Evolutionary conservation across 2,113 vertebrate species (phyloP).

Genomic region (Coreoperca whiteheadi): DNA sequence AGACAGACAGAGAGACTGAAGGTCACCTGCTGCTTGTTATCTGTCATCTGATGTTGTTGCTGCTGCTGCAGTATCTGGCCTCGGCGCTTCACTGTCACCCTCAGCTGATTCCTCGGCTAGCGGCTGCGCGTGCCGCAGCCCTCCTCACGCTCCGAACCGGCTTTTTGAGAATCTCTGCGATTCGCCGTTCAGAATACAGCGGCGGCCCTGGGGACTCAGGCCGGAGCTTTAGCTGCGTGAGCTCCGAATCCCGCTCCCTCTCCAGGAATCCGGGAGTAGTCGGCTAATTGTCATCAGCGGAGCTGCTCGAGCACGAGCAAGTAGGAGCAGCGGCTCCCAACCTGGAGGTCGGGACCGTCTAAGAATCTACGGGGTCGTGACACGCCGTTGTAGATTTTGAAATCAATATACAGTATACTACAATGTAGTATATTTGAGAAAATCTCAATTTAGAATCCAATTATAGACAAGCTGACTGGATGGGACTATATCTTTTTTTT

Average conservation of each 20-base stretch:
- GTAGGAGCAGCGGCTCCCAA: not conserved
- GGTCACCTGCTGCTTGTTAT: conserved; percentile 57
- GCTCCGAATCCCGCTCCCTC: not conserved
- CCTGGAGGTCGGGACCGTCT: not conserved
- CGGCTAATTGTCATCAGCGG: not conserved
- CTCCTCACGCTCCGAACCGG: not conserved
- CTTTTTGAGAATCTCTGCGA: conserved; percentile 19
- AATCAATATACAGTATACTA: no score
- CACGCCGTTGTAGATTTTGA: no score
- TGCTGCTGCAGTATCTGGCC: conserved; percentile 18
- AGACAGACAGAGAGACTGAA: conserved; percentile 36
- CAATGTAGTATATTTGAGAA: not conserved
- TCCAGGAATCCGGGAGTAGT: not conserved
- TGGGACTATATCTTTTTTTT: not conserved
- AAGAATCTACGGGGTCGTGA: not conserved
- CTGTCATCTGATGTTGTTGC: conserved; percentile 41
- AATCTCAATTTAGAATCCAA: not conserved
- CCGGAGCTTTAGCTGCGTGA: conserved; percentile 13
- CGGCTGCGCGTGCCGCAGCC: not conserved
- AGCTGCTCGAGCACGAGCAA: not conserved
- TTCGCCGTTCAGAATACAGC: not conserved
- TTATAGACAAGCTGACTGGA: not conserved
- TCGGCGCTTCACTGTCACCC: conserved; percentile 18
- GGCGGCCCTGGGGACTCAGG: conserved; percentile 30
- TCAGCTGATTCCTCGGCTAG: conserved; percentile 12